Percentiles rank a stretch among this genome's conserved stretches.
Conservation (phyloP, 2,113 vertebrate genomes). For the Pollachius pollachius region DNA sequence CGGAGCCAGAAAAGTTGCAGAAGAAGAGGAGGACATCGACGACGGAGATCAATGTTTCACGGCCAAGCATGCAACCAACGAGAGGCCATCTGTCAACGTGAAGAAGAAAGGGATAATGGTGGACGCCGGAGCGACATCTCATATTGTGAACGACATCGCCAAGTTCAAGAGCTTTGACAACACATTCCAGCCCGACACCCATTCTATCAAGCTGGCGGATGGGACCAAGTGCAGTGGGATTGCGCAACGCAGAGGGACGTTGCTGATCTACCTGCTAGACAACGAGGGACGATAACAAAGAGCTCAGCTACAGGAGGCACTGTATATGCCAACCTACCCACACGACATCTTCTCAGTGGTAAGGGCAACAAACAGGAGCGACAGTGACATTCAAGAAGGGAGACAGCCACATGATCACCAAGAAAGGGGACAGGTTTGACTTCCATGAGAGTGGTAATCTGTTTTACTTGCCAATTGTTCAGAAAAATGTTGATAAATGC, state of each 20-base stretch:
- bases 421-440: conserved; percentile 1
- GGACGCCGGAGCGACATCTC: not conserved
- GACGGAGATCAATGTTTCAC: conserved; percentile 6
- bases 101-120: conserved; percentile 24
- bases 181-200: conserved; percentile 17
- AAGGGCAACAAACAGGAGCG: not conserved
- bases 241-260: not conserved
- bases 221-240: conserved; percentile 11
- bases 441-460: not conserved
- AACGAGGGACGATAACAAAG: not conserved
- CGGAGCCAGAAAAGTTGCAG: not conserved
- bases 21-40: too few species aligned
- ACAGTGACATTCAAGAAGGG: not conserved
- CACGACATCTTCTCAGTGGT: conserved; percentile 30
- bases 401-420: not conserved
- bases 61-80: not conserved
- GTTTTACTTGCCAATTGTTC: too few species aligned
- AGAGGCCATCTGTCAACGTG: not conserved
- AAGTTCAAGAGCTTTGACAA: conserved; percentile 20
- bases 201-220: conserved; percentile 18
- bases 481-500: too few species aligned
- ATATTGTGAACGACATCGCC: not conserved
- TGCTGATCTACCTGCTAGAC: not conserved
- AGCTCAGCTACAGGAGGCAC: conserved; percentile 8
- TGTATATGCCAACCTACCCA: conserved; percentile 27